Percentiles rank a stretch among this genome's conserved stretches.
Conservation (phyloP, 1,140 invertebrate genomes). For the Chionoecetes opilio region DNA sequence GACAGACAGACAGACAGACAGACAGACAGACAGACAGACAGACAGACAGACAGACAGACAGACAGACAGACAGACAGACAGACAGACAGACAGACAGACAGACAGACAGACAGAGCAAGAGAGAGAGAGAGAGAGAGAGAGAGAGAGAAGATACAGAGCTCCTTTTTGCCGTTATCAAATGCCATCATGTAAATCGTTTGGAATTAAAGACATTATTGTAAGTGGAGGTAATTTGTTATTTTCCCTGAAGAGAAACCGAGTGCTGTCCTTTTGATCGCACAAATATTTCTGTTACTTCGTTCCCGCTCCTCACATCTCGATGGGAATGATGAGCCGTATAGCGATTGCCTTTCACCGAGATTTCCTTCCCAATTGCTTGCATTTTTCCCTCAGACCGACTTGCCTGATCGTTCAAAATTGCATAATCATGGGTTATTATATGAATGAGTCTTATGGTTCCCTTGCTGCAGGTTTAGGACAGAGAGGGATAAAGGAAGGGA, state of each 20-base stretch:
- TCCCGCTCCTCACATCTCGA: background rate
- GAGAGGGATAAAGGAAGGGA: background rate
- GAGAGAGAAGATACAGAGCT: background rate
- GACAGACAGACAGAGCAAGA: background rate
- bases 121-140: background rate
- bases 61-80: too few relatives aligned
- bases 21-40: too few relatives aligned
- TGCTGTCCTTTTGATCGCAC: slow-evolving; percentile 54
- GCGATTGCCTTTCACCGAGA: slow-evolving; percentile 70
- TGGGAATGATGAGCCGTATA: slow-evolving; percentile 53
- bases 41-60: too few relatives aligned
- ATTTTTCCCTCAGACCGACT: slow-evolving; percentile 61
- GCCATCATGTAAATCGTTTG: slow-evolving; percentile 50
- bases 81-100: background rate
- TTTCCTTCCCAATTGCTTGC: slow-evolving; percentile 67
- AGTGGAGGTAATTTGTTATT: slow-evolving; percentile 55
- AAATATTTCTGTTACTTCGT: slow-evolving; percentile 49
- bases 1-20: too few relatives aligned
- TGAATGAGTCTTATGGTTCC: slow-evolving; percentile 61
- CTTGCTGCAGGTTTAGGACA: slow-evolving; percentile 59
- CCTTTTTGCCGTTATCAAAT: slow-evolving; percentile 47
- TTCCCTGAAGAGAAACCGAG: slow-evolving; percentile 50
- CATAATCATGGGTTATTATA: slow-evolving; percentile 67
- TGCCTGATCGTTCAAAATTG: slow-evolving; percentile 68
- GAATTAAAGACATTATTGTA: slow-evolving; percentile 66